These are phyloP conservation scores for Amphilophus citrinellus DNA, from an alignment of 2,113 vertebrate species.

Conservation along the genomic window DNA sequence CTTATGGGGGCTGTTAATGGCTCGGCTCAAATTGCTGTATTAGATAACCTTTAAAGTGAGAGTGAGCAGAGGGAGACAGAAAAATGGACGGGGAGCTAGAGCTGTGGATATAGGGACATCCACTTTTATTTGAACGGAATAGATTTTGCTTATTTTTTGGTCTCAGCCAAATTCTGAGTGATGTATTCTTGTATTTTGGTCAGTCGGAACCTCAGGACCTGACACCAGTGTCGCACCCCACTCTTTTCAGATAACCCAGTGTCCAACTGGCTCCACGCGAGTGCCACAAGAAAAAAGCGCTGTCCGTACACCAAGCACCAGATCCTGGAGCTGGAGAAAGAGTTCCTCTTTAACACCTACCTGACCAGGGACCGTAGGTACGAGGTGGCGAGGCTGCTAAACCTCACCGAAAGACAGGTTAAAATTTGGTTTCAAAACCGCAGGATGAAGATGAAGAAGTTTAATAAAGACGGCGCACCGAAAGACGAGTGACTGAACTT, in stretches of 20 bases:
- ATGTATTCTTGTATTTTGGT: conserved; percentile 25
- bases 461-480: conserved; percentile 92
- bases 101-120: background rate
- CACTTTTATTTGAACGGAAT: background rate
- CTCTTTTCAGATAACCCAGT: conserved; percentile 90
- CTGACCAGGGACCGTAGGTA: conserved; percentile 97
- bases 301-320: conserved; percentile 98
- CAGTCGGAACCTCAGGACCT: conserved; percentile 41
- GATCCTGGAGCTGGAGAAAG: conserved; percentile 96
- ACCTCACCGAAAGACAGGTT: conserved; percentile 97
- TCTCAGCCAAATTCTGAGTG: conserved; percentile 15
- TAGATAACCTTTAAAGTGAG: conserved; percentile 43
- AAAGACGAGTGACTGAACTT: conserved; percentile 87
- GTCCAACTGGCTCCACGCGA: conserved; percentile 97
- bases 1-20: conserved; percentile 65
- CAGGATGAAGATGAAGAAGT: conserved; percentile 99
- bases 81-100: background rate
- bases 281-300: conserved; percentile 95
- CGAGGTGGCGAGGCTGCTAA: conserved; percentile 93
- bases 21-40: conserved; percentile 49
- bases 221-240: conserved; percentile 64
- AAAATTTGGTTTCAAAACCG: conserved; percentile 99
- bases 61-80: background rate
- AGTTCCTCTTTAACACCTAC: conserved; percentile 98
- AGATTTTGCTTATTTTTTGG: background rate